phyloP scores from a whole-genome alignment of 37 sponge, comb jelly and placozoan species.

The Ephydatia muelleri region DNA sequence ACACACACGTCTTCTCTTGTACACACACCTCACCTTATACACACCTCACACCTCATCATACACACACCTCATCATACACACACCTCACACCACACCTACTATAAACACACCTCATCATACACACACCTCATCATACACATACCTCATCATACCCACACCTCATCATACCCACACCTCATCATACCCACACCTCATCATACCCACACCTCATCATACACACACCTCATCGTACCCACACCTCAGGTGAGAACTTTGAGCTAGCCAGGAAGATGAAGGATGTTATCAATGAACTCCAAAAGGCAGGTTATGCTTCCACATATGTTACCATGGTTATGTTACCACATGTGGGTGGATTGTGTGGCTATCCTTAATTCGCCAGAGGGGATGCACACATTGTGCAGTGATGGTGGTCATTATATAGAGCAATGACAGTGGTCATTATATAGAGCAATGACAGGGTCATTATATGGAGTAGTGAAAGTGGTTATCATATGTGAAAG shows the following conservation, averaged over 20 bases:
- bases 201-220: background rate
- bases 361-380: background rate
- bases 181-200: background rate
- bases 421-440: no score
- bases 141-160: background rate
- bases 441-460: no score
- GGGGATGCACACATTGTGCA: no score
- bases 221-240: background rate
- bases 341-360: background rate
- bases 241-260: slow-evolving; percentile 62
- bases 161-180: background rate
- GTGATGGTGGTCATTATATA: slow-evolving; percentile 41
- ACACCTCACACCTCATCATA: no score
- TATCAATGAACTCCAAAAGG: slow-evolving; percentile 59
- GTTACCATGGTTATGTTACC: background rate
- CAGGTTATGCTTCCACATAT: slow-evolving; percentile 3
- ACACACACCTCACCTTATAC: background rate
- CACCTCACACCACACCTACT: background rate
- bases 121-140: background rate
- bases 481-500: slow-evolving; percentile 68
- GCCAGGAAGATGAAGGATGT: slow-evolving; percentile 75
- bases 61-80: background rate
- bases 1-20: background rate
- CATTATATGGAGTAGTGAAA: no score
- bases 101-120: background rate